These are phyloP conservation scores for Scotopteryx bipunctaria DNA, from an alignment of 2,888 invertebrate species.

Conservation along the genomic window DNA sequence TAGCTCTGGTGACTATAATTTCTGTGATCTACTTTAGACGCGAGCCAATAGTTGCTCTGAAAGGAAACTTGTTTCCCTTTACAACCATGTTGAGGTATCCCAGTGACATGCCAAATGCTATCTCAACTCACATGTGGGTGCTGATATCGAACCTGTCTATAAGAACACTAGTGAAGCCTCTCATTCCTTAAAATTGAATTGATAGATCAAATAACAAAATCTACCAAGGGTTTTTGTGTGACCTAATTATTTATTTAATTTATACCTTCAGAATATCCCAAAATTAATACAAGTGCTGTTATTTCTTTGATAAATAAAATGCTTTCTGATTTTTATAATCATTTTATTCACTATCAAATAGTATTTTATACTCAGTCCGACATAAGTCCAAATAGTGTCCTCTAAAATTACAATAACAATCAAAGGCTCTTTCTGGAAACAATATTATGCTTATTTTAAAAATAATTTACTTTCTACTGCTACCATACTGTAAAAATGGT, in stretches of 20 bases:
- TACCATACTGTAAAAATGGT: conserved; percentile 26
- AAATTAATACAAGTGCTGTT: background rate
- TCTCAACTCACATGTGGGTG: conserved; percentile 76
- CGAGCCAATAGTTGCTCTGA: conserved; percentile 70
- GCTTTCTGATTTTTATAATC: conserved; percentile 45
- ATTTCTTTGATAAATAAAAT: conserved; percentile 23
- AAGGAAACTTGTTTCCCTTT: conserved; percentile 71
- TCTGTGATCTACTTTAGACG: conserved; percentile 72
- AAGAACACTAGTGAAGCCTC: conserved; percentile 67
- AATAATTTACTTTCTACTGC: conserved; percentile 36
- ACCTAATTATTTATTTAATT: background rate
- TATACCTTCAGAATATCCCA: background rate
- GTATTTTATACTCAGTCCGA: conserved; percentile 80
- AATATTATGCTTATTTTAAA: conserved; percentile 55
- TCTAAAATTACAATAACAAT: conserved; percentile 65
- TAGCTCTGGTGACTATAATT: conserved; percentile 58
- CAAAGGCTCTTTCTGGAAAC: conserved; percentile 56
- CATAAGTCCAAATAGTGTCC: conserved; percentile 62
- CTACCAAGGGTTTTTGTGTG: conserved; percentile 9
- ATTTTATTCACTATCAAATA: conserved; percentile 75
- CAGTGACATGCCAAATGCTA: conserved; percentile 68
- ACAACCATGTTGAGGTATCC: conserved; percentile 68
- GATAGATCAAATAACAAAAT: background rate
- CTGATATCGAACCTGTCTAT: conserved; percentile 73
- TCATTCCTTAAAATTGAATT: conserved; percentile 37